Base-by-base conservation (phyloP, 2,113 vertebrate genomes). In the Lucifuga dentata region DNA sequence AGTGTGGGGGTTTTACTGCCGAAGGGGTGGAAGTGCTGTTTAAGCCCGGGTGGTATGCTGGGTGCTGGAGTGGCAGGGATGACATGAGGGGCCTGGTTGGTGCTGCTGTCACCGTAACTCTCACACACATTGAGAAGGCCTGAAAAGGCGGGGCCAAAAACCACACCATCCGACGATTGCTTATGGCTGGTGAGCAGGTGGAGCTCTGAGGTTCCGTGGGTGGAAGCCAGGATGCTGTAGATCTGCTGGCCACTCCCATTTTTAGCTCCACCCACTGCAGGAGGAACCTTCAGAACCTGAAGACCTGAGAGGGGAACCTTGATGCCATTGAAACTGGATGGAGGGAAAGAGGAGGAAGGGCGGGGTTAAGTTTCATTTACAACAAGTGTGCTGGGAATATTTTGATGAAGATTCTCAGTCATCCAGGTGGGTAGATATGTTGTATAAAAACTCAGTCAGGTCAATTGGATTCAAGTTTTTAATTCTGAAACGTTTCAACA, bases 81-180 rank as follows among this genome's bases (percentile, higher is more conserved):
- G 40, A 88, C 69, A 40, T 74, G 63, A 8, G 78, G 87, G 1
- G 17, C 38, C 66, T 46, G 71, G 65, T 83, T 81, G 40, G 57
- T n/a, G 23, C 59, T 51, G 69, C 56, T 55, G 74, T 88, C 75
- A 2, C 83, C 87, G 1, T 74, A 90, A 48, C 53, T 87, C 78
- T 94, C 91, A 2, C 84, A 87, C 44, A 94, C 80, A 35, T 87
- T 93, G 8, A 94, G 57, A n/a, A 91, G 35, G 52, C 93, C 91
- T 1, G 84, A 73, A 57, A 94, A 93, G 3, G 52, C 7, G 0
- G 91, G 87, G 13, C 56, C 87, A 3, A 84, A 65, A 3, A 48
- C 50, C 9, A 68, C n/a, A 1, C 7, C 3, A 3, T 39, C 41
- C 0, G 71, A 68, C 0, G 55, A 17, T 19, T 16, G 21, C 15